Conservation (phyloP, 2,113 vertebrate species). For the Caranx ignobilis region DNA sequence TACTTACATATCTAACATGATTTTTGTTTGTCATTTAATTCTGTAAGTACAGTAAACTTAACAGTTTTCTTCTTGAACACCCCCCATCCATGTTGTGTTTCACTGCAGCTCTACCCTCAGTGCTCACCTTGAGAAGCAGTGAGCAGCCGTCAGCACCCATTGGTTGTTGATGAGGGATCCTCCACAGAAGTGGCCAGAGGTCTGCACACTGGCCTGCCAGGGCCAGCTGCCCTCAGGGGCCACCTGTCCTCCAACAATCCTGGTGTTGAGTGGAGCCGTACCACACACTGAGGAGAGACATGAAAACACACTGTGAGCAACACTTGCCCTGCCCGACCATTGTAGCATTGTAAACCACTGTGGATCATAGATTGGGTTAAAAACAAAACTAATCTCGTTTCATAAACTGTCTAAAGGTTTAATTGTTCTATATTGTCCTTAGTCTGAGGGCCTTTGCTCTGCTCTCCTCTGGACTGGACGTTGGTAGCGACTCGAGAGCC, state of each 20-base stretch:
- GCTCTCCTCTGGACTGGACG: too few relatives aligned
- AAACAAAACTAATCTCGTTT: not conserved
- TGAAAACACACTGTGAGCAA: not conserved
- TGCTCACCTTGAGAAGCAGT: conserved; percentile 68
- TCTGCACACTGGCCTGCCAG: conserved; percentile 82
- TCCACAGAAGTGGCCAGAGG: conserved; percentile 71
- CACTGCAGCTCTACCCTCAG: not conserved
- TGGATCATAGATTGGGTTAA: too few relatives aligned
- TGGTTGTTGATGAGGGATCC: conserved; percentile 80
- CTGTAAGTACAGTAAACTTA: too few relatives aligned
- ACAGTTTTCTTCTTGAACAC: too few relatives aligned
- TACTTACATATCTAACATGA: too few relatives aligned
- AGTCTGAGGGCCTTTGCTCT: too few relatives aligned
- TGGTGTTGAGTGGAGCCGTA: conserved; percentile 37
- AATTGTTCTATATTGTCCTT: not conserved
- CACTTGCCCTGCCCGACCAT: too few relatives aligned
- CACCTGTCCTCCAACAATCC: conserved; percentile 80
- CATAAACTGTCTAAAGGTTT: not conserved
- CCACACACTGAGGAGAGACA: conserved; percentile 78
- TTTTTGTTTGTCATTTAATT: too few relatives aligned
- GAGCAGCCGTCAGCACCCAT: conserved; percentile 84
- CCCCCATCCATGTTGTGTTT: too few relatives aligned
- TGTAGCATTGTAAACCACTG: too few relatives aligned
- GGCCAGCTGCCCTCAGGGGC: conserved; percentile 77
- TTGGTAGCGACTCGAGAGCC: too few relatives aligned